These are phyloP conservation scores for Telenomus remus DNA, from an alignment of 1,140 invertebrate species.

Conservation along the genomic window DNA sequence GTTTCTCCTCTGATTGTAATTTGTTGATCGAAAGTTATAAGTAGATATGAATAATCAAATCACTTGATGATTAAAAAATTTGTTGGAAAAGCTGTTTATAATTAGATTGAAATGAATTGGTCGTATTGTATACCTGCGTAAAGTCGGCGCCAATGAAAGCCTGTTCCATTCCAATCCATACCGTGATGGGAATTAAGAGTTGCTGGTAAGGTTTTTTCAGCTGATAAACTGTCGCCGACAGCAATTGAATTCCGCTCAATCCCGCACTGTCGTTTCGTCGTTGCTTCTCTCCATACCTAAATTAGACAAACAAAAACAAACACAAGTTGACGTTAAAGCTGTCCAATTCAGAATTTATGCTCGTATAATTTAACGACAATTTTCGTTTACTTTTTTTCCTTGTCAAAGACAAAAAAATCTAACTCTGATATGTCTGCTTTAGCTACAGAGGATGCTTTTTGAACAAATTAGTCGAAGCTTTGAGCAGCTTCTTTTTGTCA, in stretches of 20 bases:
- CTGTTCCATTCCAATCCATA: slow-evolving; percentile 98
- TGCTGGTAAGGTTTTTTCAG: slow-evolving; percentile 93
- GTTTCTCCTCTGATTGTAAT: no score
- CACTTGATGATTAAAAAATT: no score
- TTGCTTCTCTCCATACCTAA: slow-evolving; percentile 88
- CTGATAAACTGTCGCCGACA: slow-evolving; percentile 93
- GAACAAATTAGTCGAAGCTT: slow-evolving; percentile 20
- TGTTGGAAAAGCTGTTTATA: no score
- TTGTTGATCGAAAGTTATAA: no score
- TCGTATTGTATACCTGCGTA: slow-evolving; percentile 82
- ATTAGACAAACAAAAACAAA: slow-evolving; percentile 47
- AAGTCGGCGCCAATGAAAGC: slow-evolving; percentile 96
- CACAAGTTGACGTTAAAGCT: slow-evolving; percentile 1
- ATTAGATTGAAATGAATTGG: no score
- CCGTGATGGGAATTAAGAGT: slow-evolving; percentile 93
- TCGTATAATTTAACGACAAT: no score
- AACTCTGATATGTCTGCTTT: slow-evolving; percentile 4
- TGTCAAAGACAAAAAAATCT: slow-evolving; percentile 6
- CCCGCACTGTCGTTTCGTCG: slow-evolving; percentile 81
- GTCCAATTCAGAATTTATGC: background rate
- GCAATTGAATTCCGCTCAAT: slow-evolving; percentile 85
- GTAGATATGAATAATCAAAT: no score
- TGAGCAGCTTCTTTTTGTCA: slow-evolving; percentile 11
- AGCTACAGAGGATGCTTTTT: slow-evolving; percentile 6
- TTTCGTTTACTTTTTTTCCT: slow-evolving; percentile 3